Percentiles rank a stretch among this genome's conserved stretches.
Conservation (phyloP, 2,888 invertebrate genomes). For the Eupithecia pulchellata region DNA sequence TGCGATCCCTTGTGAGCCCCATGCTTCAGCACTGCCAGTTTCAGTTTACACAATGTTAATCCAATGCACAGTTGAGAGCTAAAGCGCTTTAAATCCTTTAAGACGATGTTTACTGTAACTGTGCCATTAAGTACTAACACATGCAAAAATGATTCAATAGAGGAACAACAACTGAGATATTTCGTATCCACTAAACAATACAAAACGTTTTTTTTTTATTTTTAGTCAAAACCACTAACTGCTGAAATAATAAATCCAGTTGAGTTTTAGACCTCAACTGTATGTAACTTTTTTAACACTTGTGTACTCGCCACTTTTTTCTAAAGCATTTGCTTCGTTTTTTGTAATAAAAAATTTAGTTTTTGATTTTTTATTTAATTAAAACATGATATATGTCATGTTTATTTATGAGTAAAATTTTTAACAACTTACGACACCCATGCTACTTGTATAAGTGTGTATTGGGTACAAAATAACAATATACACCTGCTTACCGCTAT, state of each 20-base stretch:
- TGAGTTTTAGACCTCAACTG: not conserved
- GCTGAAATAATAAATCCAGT: not conserved
- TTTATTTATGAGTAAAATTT: not conserved
- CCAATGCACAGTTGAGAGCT: not conserved
- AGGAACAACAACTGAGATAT: not conserved
- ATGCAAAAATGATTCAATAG: not conserved
- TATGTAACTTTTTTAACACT: not conserved
- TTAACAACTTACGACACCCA: not conserved
- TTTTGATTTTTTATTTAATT: too few relatives aligned
- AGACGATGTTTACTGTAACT: not conserved
- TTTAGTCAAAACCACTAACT: not conserved
- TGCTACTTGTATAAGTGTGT: not conserved
- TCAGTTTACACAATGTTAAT: slow-evolving; percentile 1
- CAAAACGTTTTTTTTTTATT: not conserved
- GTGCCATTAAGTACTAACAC: not conserved
- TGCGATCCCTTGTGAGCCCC: not conserved
- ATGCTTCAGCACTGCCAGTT: not conserved
- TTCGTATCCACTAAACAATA: not conserved
- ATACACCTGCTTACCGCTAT: not conserved
- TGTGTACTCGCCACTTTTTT: not conserved
- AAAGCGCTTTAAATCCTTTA: not conserved
- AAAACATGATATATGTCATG: too few relatives aligned
- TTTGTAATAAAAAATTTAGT: not conserved
- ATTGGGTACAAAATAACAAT: not conserved
- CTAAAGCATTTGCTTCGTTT: not conserved